A percentile compares a stretch with the other conserved stretches of the same genome.
Conservation (phyloP, 2,113 vertebrate genomes). For the Anoura caudifer region DNA sequence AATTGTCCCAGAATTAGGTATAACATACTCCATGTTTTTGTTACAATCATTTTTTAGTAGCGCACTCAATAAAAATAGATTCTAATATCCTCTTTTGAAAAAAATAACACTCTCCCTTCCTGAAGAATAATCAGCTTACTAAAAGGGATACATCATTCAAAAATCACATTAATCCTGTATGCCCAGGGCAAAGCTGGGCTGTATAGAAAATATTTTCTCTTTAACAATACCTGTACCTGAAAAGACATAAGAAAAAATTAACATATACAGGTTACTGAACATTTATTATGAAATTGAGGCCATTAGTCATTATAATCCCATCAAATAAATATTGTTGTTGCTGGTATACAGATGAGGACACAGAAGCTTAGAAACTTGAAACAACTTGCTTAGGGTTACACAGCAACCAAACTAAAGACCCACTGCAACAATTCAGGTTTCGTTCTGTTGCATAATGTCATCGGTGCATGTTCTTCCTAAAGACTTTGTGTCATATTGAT, state of each 20-base stretch:
- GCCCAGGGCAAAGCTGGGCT: background rate
- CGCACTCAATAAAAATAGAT: background rate
- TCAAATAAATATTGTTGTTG: background rate
- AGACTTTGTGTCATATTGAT: background rate
- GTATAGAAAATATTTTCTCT: background rate
- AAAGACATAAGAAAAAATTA: background rate
- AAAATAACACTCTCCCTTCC: background rate
- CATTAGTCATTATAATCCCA: background rate
- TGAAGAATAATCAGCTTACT: background rate
- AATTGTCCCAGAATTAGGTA: background rate
- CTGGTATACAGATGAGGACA: background rate
- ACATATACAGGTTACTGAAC: background rate
- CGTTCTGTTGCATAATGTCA: background rate
- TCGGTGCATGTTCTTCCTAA: background rate
- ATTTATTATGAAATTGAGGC: background rate
- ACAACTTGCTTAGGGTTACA: background rate
- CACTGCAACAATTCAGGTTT: background rate
- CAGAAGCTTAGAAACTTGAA: background rate
- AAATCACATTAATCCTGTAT: background rate
- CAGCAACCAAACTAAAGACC: background rate
- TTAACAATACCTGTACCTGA: background rate
- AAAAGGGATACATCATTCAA: background rate
- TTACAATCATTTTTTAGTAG: background rate
- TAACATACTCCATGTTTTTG: background rate
- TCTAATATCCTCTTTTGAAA: background rate